phyloP scores from a whole-genome alignment of 2,113 vertebrate genomes.

The Oriolus oriolus region DNA sequence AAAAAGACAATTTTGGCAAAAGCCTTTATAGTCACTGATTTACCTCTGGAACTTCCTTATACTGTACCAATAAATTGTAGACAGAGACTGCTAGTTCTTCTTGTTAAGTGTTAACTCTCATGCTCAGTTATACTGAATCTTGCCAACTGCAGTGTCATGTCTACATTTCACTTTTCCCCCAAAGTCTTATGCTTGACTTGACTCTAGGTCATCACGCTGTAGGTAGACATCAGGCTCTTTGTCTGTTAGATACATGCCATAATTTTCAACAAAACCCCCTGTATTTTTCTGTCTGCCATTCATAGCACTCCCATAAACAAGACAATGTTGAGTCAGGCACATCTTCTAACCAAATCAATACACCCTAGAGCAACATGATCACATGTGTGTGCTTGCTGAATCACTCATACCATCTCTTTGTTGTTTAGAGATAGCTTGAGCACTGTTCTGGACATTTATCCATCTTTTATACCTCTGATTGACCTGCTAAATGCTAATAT shows the following conservation, averaged over 20 bases:
- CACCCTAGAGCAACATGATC: not conserved
- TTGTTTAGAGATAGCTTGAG: not conserved
- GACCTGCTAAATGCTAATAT: not conserved
- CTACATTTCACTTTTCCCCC: not conserved
- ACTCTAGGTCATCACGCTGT: not conserved
- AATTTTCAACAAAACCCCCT: not conserved
- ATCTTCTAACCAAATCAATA: not conserved
- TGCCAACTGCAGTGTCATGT: not conserved
- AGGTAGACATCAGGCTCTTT: not conserved
- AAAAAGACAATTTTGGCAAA: not conserved
- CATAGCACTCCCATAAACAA: not conserved
- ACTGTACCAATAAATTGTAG: not conserved
- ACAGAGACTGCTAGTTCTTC: not conserved
- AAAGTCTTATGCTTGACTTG: not conserved
- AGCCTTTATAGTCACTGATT: not conserved
- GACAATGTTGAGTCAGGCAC: not conserved
- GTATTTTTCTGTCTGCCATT: not conserved
- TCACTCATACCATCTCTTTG: not conserved
- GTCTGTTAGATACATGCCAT: not conserved
- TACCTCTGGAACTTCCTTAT: not conserved
- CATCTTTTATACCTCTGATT: not conserved
- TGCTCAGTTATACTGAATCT: not conserved
- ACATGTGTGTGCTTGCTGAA: not conserved
- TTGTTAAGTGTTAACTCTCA: not conserved
- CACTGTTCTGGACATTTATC: not conserved